A percentile compares a stretch with the other conserved stretches of the same genome.
Conservation (phyloP, 2,797 vertebrate genomes). For the Sebastes baramenuke region DNA sequence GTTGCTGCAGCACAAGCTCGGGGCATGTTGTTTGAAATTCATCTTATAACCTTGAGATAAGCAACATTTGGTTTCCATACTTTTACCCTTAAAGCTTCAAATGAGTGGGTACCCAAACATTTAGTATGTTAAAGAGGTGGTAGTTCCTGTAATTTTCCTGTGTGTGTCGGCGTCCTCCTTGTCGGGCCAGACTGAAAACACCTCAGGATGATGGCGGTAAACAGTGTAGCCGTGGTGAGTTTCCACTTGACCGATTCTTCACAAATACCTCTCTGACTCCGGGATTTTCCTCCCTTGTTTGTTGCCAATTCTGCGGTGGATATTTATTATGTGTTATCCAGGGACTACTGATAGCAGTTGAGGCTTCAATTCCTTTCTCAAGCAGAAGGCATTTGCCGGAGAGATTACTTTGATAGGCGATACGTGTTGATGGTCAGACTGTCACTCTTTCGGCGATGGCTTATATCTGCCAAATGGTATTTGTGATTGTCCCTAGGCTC, state of each 20-base stretch:
- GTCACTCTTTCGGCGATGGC: background rate
- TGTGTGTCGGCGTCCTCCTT: constrained; percentile 49
- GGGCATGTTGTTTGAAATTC: background rate
- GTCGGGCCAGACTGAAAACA: constrained; percentile 31
- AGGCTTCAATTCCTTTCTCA: constrained; percentile 24
- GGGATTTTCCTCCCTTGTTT: constrained; percentile 17
- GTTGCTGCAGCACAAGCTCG: background rate
- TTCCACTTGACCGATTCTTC: constrained; percentile 30
- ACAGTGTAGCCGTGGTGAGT: background rate
- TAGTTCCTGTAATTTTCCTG: constrained; percentile 63
- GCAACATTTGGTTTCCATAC: constrained; percentile 43
- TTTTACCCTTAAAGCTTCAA: constrained; percentile 53
- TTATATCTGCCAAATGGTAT: background rate
- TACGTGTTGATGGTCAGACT: constrained; percentile 9
- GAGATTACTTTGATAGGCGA: constrained; percentile 14
- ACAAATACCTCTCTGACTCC: constrained; percentile 25
- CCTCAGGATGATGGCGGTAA: background rate
- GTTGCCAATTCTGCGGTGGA: constrained; percentile 23
- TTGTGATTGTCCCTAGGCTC: background rate
- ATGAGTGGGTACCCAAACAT: constrained; percentile 59
- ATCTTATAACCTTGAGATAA: background rate
- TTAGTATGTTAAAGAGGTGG: constrained; percentile 60
- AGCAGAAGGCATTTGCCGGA: constrained; percentile 1
- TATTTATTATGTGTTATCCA: constrained; percentile 31
- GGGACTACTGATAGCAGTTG: constrained; percentile 24